Percentiles rank a stretch among this genome's conserved stretches.
Conservation (phyloP, 2,888 invertebrate species). For the Argyresthia goedartella region DNA sequence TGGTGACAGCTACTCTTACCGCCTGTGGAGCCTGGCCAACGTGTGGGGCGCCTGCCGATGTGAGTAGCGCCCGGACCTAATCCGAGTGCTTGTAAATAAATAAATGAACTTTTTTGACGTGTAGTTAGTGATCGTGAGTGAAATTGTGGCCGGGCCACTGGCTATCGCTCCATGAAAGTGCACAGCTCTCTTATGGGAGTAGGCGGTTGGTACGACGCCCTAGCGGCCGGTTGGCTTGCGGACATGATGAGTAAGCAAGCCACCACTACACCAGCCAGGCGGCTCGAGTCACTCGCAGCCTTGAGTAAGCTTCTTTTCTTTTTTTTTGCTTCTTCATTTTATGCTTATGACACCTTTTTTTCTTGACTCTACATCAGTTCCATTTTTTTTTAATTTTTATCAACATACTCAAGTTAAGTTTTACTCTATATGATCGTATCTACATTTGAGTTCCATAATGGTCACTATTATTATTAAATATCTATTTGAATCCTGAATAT, state of each 20-base stretch:
- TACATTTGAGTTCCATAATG: too few species aligned
- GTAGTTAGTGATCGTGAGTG: not conserved
- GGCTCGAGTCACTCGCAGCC: conserved; percentile 44
- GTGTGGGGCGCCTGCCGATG: conserved; percentile 82
- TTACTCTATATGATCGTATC: too few species aligned
- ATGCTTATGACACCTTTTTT: conserved; percentile 6
- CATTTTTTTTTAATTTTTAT: too few species aligned
- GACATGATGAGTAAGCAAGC: conserved; percentile 69
- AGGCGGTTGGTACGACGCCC: conserved; percentile 62
- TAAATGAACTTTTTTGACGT: too few species aligned
- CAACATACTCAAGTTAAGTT: too few species aligned
- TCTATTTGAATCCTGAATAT: too few species aligned
- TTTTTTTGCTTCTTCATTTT: conserved; percentile 52
- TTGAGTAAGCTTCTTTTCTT: conserved; percentile 68
- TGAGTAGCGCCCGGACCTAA: conserved; percentile 64
- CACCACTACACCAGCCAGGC: conserved; percentile 67
- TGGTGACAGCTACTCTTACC: conserved; percentile 81
- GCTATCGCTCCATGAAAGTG: conserved; percentile 53
- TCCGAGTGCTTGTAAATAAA: not conserved
- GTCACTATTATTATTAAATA: too few species aligned
- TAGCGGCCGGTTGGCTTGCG: conserved; percentile 64
- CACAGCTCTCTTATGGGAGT: conserved; percentile 65
- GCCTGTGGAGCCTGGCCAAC: conserved; percentile 83
- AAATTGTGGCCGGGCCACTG: conserved; percentile 21
- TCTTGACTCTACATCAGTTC: too few species aligned